Base-by-base conservation (phyloP, 2,797 vertebrate species). In the Danio tinwini region DNA sequence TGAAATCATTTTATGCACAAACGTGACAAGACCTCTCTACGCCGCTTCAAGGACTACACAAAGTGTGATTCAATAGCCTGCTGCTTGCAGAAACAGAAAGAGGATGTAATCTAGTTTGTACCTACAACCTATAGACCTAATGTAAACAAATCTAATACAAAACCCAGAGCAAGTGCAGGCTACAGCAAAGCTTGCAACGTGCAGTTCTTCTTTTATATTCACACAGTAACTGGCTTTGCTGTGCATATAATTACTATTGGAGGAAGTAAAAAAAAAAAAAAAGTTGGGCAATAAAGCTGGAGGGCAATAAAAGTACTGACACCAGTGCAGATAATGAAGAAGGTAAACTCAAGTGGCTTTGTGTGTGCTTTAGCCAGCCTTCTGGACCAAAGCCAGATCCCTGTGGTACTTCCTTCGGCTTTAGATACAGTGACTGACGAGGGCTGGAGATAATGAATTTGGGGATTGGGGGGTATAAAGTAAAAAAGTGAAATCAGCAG, bases 371-470 rank as follows among this genome's bases (percentile, higher is more conserved):
- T 68, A 68, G 19, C 45, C 52, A 80, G 61, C 16, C 56, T 45
- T 67, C 67, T 74, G 82, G 84, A 77, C 75, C 67, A 74, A 74
- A 59, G 83, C 76, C 64, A 76, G 37, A 29, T 75, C 68, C 69
- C 75, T 63, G 72, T 49, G 68, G 83, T 73, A 85, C 81, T 55
- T 63, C 74, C 59, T 75, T 79, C n/a, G 29, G 65, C 73, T 75
- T 77, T 80, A 56, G 71, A 70, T 75, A 49, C 61, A 67, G 61
- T 13, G 64, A 53, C 64, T 45, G 39, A 47, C 42, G 58, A 78
- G 69, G 64, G 63, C 47, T 67, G 37, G 52, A 83, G 84, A 85
- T 85, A 85, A 85, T 82, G 71, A 83, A 81, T 84, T 80, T 29
- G 29, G 29, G 29, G 29, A 29, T 29, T 81, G 68, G 55, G 55